These are phyloP conservation scores for Andinoacara biseriatus DNA, from an alignment of 2,113 vertebrate genomes.

Conservation along the genomic window DNA sequence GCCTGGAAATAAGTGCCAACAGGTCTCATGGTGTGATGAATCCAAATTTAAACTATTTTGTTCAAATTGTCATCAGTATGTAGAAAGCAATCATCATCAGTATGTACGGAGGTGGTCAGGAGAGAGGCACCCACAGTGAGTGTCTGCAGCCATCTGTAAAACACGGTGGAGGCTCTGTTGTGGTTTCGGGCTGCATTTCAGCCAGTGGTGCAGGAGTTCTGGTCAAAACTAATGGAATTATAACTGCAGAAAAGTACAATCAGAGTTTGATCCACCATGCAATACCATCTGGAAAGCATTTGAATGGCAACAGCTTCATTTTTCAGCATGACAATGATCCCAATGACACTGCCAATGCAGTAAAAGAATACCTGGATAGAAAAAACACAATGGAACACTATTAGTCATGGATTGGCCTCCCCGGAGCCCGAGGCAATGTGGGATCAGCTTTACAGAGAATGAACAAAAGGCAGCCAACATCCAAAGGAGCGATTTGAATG, in stretches of 20 bases:
- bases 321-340: not conserved
- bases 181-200: not conserved
- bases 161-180: not conserved
- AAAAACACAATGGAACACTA: not conserved
- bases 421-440: not conserved
- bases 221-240: not conserved
- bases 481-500: not conserved
- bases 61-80: not conserved
- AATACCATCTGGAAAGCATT: not conserved
- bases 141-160: not conserved
- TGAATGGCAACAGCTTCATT: not conserved
- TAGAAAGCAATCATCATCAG: not conserved
- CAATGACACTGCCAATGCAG: not conserved
- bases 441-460: not conserved
- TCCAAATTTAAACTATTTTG: not conserved
- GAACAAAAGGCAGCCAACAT: not conserved
- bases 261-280: not conserved
- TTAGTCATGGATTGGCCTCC: not conserved
- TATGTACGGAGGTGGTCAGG: not conserved
- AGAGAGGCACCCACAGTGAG: not conserved
- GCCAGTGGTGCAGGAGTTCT: not conserved
- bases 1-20: not conserved
- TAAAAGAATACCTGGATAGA: no score
- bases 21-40: not conserved
- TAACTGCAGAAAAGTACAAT: not conserved